These are phyloP conservation scores for Alosa sapidissima DNA, from an alignment of 2,797 vertebrate genomes.

Conservation along the genomic window DNA sequence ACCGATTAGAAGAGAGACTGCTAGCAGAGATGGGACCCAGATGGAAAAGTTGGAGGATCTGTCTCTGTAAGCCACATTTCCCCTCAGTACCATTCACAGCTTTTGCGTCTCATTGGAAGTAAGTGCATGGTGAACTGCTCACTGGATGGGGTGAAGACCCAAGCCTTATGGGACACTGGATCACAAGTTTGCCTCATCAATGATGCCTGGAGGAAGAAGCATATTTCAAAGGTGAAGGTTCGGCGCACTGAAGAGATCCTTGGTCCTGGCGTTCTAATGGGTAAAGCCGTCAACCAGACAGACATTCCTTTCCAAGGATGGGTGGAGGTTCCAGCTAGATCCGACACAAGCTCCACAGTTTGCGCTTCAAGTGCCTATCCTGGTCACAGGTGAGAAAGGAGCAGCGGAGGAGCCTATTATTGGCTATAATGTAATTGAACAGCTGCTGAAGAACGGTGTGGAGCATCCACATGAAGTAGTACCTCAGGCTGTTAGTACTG, in stretches of 20 bases:
- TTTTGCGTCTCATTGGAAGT: conserved; percentile 10
- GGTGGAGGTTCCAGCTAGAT: conserved; percentile 41
- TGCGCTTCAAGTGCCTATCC: neutral
- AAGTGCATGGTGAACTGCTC: conserved; percentile 22
- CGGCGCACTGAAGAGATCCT: conserved; percentile 32
- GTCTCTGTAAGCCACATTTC: conserved; percentile 25
- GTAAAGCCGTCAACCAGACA: conserved; percentile 48
- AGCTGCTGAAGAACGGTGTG: neutral
- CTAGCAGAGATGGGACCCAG: neutral
- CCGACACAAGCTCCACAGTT: neutral
- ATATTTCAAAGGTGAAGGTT: neutral
- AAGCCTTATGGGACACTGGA: conserved; percentile 37
- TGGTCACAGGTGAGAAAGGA: neutral
- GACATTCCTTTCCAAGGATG: conserved; percentile 38
- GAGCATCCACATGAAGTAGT: conserved; percentile 5
- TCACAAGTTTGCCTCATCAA: conserved; percentile 41
- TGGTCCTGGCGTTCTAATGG: conserved; percentile 16
- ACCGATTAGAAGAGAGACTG: neutral
- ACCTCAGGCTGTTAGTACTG: neutral
- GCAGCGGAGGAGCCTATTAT: conserved; percentile 41
- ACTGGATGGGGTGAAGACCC: conserved; percentile 15
- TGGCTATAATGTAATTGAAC: conserved; percentile 45
- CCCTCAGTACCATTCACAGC: neutral
- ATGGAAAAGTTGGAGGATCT: neutral
- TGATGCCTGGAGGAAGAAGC: conserved; percentile 12